Base-by-base conservation (phyloP, 1,140 invertebrate genomes). In the Ips nitidus region DNA sequence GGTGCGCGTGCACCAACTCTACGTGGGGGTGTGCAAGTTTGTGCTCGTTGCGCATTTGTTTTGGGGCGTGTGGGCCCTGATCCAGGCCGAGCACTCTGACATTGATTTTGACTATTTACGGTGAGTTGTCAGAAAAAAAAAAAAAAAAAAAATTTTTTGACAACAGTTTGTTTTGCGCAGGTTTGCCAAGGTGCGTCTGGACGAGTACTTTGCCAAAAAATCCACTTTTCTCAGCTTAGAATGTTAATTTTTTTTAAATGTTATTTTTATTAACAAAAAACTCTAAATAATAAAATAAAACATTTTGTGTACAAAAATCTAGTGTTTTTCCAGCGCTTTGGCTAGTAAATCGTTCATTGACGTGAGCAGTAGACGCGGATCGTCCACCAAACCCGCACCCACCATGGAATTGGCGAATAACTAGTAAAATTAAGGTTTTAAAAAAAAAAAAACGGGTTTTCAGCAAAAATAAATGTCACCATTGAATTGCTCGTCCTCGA, bases 391-490 rank as follows among this genome's bases (percentile, higher is more conserved):
- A 5, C 97, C 97, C 53, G 97, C 96, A 37, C 90, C 90, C 3
- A 98, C 91, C 94, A 98, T 95, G 1, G 95, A 94, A 83, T 97
- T 97, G 52, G 90, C 89, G 79, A 97, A 98, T 6, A 99, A 79
- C 90, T 94, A 75, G 69, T 86, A 81, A 78, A 77, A 75, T 76
- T 75, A 74, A 72, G 52, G 45, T 22, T 40, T 8, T 1, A 47
- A 47, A 62, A 59, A 36, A 37, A 37, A 50, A 50, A 8, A 50
- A 50, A 50, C 22, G 1, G n/a, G 1, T 56, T 56, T 47, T 1
- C 45, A n/a, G 45, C 0, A 22, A 22, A 22, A 22, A 22, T 22
- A 22, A 22, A 22, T 0, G 22, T 22, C 0, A 22, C 22, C 22
- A 22, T 22, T 22, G 22, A 22, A 22, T 22, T 22, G 22, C 22